These are phyloP conservation scores for Ericerus pela DNA, from an alignment of 1,140 invertebrate species.

Conservation along the genomic window DNA sequence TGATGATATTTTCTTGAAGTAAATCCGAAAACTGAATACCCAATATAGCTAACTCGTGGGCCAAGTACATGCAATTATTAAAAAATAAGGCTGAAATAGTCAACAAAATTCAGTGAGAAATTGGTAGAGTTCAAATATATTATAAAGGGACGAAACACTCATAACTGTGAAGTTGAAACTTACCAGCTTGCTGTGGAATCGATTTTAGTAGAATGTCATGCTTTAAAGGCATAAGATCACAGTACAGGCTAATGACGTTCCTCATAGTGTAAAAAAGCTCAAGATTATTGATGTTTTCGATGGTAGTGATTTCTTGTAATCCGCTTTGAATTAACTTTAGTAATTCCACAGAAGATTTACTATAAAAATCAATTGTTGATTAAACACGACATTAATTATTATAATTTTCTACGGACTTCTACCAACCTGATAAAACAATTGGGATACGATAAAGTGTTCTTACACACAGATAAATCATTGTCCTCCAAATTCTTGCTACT, in stretches of 20 bases:
- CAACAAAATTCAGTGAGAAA: neutral
- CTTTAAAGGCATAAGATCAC: conserved; percentile 54
- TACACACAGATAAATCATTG: neutral
- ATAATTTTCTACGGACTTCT: no score
- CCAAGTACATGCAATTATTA: conserved; percentile 83
- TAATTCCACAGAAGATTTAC: conserved; percentile 16
- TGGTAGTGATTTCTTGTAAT: conserved; percentile 10
- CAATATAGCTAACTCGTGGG: conserved; percentile 52
- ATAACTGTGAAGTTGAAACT: conserved; percentile 16
- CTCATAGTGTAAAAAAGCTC: conserved; percentile 53
- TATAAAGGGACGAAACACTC: neutral
- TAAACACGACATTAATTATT: no score
- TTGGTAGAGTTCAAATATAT: neutral
- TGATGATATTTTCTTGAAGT: conserved; percentile 28
- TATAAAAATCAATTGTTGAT: conserved; percentile 7
- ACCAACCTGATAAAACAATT: neutral
- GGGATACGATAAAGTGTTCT: neutral
- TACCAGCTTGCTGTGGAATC: conserved; percentile 70
- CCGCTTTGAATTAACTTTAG: conserved; percentile 11
- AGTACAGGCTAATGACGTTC: conserved; percentile 65
- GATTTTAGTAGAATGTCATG: conserved; percentile 62
- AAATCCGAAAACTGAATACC: conserved; percentile 38
- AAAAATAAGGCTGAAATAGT: conserved; percentile 40
- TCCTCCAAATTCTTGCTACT: neutral
- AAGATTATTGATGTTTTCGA: conserved; percentile 32